Conservation (phyloP, 2,797 vertebrate genomes). For the Chelmon rostratus region DNA sequence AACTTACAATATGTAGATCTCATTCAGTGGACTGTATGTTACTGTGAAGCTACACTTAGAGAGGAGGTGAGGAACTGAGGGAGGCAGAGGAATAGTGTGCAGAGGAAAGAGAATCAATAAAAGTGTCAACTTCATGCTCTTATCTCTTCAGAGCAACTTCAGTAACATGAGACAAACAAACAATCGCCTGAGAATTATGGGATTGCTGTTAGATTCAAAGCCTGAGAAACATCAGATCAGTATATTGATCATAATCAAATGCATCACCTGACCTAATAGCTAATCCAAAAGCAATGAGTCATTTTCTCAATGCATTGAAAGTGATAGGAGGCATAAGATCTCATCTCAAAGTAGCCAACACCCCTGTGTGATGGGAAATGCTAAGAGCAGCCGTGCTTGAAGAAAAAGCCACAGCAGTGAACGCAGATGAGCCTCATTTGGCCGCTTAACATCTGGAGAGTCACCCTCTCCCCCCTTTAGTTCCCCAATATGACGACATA, state of each 20-base stretch:
- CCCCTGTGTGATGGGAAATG: conserved; percentile 18
- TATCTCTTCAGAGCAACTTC: conserved; percentile 19
- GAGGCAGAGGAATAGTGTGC: background rate
- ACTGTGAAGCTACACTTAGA: background rate
- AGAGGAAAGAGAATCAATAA: background rate
- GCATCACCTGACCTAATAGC: conserved; percentile 12
- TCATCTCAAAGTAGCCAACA: conserved; percentile 8
- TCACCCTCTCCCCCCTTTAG: background rate
- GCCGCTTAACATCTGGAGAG: conserved; percentile 40
- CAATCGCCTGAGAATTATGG: background rate
- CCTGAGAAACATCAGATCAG: background rate
- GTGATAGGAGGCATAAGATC: conserved; percentile 1
- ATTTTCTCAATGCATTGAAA: conserved; percentile 35
- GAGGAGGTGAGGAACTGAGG: background rate
- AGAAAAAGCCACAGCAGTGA: conserved; percentile 1
- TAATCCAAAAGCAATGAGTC: conserved; percentile 31
- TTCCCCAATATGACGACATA: conserved; percentile 39
- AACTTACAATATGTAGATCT: background rate
- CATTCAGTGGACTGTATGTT: background rate
- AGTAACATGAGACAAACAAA: background rate
- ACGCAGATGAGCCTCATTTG: conserved; percentile 5
- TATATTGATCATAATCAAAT: background rate
- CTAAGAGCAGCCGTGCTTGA: background rate
- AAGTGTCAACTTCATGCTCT: background rate
- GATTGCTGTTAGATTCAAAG: background rate